Conservation (phyloP, 1,140 invertebrate genomes). For the Drepana arcuata region DNA sequence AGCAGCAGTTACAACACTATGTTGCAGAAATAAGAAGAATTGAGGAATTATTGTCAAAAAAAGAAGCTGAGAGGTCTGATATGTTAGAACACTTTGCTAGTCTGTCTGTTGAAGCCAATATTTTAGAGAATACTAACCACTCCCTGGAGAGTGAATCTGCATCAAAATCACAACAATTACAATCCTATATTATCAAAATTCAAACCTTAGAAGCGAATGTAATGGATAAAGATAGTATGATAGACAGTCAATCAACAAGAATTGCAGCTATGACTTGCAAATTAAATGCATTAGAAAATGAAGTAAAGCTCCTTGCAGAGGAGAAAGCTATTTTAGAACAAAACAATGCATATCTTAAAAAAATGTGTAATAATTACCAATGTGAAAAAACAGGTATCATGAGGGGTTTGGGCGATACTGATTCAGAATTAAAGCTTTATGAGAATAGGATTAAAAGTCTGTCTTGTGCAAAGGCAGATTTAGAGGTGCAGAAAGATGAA, state of each 20-base stretch:
- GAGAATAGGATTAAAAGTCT: constrained; percentile 60
- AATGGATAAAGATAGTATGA: constrained; percentile 51
- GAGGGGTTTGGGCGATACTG: constrained; percentile 32
- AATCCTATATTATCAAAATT: constrained; percentile 55
- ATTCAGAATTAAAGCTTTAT: constrained; percentile 59
- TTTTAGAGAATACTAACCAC: constrained; percentile 81
- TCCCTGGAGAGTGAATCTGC: constrained; percentile 80
- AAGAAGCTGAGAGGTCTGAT: constrained; percentile 80
- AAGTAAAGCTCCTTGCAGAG: constrained; percentile 56
- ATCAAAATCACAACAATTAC: constrained; percentile 71
- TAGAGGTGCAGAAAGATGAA: constrained; percentile 44
- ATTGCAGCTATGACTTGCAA: constrained; percentile 56
- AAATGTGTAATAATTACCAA: constrained; percentile 60
- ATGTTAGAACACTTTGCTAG: constrained; percentile 82
- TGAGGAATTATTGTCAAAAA: constrained; percentile 78
- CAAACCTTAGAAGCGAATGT: constrained; percentile 52
- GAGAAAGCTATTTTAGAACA: constrained; percentile 56
- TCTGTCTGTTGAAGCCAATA: constrained; percentile 79
- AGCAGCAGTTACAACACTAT: constrained; percentile 81
- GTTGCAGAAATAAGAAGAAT: constrained; percentile 79
- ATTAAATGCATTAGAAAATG: constrained; percentile 56
- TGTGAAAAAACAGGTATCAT: constrained; percentile 33
- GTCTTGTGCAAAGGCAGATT: constrained; percentile 40
- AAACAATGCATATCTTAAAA: constrained; percentile 61
- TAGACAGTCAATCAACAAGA: constrained; percentile 55